Percentiles rank a stretch among this genome's conserved stretches.
Conservation (phyloP, 2,888 invertebrate genomes). For the Elegia similella region DNA sequence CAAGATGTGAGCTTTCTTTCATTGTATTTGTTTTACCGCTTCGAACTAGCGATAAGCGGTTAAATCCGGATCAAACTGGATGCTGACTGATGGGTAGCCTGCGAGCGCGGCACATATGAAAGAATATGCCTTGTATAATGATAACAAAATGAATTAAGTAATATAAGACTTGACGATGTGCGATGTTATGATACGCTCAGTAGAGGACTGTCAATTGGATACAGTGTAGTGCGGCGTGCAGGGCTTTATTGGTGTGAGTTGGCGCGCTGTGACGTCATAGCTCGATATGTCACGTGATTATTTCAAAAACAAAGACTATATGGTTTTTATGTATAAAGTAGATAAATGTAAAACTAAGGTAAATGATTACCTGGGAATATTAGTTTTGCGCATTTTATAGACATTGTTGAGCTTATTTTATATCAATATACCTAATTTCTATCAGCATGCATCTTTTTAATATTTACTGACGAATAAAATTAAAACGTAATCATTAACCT, state of each 20-base stretch:
- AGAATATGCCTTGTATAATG: slow-evolving; percentile 77
- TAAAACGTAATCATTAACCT: too few relatives aligned
- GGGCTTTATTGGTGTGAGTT: slow-evolving; percentile 52
- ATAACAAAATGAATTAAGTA: slow-evolving; percentile 77
- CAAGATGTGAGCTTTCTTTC: neutral
- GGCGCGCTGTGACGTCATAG: slow-evolving; percentile 17
- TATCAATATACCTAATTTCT: too few relatives aligned
- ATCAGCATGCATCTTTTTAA: too few relatives aligned
- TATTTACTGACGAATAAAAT: too few relatives aligned
- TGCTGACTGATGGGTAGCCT: slow-evolving; percentile 24
- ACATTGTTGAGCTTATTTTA: too few relatives aligned
- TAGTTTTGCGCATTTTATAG: too few relatives aligned
- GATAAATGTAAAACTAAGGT: too few relatives aligned
- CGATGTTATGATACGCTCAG: slow-evolving; percentile 54
- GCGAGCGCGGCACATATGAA: slow-evolving; percentile 54
- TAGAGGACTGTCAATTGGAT: slow-evolving; percentile 65
- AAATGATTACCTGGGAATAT: too few relatives aligned
- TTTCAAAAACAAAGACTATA: neutral
- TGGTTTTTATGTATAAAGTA: too few relatives aligned
- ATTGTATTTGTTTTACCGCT: neutral
- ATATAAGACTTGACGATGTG: slow-evolving; percentile 74
- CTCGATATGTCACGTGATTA: neutral
- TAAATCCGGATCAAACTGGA: neutral
- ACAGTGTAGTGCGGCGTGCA: slow-evolving; percentile 44
- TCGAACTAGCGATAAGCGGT: neutral